Percentiles rank a stretch among this genome's conserved stretches.
Evolutionary conservation across 2,797 vertebrate species (phyloP).

Genomic region (Borostomias antarcticus): DNA sequence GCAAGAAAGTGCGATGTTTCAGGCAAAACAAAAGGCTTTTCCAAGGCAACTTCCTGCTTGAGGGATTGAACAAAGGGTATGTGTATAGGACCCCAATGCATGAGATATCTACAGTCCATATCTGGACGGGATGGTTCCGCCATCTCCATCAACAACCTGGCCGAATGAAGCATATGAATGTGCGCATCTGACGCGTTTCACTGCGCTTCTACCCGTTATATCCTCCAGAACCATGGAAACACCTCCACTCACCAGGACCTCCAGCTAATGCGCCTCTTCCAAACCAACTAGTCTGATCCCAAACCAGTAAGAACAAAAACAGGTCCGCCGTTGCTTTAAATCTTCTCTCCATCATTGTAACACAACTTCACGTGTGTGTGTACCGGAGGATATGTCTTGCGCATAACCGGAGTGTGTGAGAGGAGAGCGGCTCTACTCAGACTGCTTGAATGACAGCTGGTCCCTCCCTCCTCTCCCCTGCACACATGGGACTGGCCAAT

Average conservation of each 20-base stretch:
- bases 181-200: background rate
- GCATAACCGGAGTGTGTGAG: background rate
- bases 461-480: background rate
- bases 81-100: too few relatives aligned
- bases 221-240: background rate
- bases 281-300: slow-evolving; percentile 35
- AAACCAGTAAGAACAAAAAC: slow-evolving; percentile 54
- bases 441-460: background rate
- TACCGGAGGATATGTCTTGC: background rate
- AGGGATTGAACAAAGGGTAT: slow-evolving; percentile 7
- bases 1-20: background rate
- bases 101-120: too few relatives aligned
- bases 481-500: slow-evolving; percentile 23
- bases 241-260: slow-evolving; percentile 57
- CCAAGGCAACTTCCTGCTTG: background rate
- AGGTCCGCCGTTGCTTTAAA: slow-evolving; percentile 53
- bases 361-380: slow-evolving; percentile 37
- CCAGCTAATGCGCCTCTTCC: slow-evolving; percentile 41
- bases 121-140: too few relatives aligned
- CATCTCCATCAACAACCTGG: background rate
- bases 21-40: background rate
- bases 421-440: background rate
- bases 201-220: background rate
- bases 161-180: background rate
- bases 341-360: slow-evolving; percentile 52